Evolutionary conservation across 2,888 invertebrate genomes (phyloP), one percentile per base, ranked within the genome.

Genomic region (Capitulum mitella): DNA sequence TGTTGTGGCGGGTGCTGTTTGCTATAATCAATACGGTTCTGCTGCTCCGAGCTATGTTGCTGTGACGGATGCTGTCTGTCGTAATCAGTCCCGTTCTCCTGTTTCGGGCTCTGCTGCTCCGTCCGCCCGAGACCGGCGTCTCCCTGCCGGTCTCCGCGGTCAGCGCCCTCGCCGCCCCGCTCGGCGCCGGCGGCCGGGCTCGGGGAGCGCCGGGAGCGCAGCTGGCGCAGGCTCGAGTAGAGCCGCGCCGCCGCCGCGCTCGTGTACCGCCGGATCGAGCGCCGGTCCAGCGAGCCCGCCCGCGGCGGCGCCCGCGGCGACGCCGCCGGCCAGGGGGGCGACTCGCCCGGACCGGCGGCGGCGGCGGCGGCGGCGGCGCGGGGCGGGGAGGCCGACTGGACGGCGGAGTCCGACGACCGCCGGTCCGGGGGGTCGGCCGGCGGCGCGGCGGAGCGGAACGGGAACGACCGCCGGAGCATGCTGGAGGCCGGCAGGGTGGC

Each of bases 161-260:
- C n/a, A n/a, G n/a, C n/a, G 26, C 10, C 58, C 6, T n/a, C 12
- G 29, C n/a, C 58, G 58, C 51, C 22, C 51, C 22, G 22, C 51
- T 51, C 51, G 22, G 22, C 22, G n/a, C 8, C n/a, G 1, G 6
- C 58, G n/a, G n/a, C n/a, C n/a, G 58, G 10, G 61, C 48, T 51
- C 16, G n/a, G 6, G 32, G 32, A 61, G 61, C 61, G 29, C 32
- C 32, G 32, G 61, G 14, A 2, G 61, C 70, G 70, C 37, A 70
- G 70, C 70, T 37, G 70, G 26, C 70, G 70, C 16, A 70, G 70
- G 34, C 70, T 70, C 22, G 70, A 70, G 70, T 70, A 70, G 8
- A 70, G 19, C 37, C 70, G 70, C n/a, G 58, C 58, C 8, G 58
- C 54, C 26, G 54, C 58, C n/a, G 58, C 58, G 37, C 6, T 22